Evolutionary conservation across 1,140 invertebrate genomes (phyloP).

Genomic region (Ylistrum balloti): DNA sequence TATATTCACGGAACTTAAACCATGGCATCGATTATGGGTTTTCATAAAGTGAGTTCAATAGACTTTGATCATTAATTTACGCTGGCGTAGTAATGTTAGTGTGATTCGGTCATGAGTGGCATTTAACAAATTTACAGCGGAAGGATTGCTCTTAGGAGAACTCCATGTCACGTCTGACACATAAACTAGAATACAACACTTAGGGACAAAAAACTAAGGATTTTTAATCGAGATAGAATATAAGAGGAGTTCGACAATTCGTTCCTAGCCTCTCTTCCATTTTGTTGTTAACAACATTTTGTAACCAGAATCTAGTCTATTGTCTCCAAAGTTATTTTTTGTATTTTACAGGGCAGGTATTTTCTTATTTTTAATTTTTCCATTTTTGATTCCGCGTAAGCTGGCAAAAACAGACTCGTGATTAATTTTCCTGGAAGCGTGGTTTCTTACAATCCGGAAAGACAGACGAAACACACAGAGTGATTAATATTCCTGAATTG

Average conservation of each 20-base stretch:
- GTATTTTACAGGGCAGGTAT: not conserved
- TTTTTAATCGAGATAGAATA: not conserved
- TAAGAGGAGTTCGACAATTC: not conserved
- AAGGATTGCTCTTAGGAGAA: not conserved
- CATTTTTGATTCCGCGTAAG: too few relatives aligned
- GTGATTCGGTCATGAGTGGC: not conserved
- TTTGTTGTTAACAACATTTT: too few relatives aligned
- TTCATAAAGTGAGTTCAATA: not conserved
- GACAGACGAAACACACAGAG: too few relatives aligned
- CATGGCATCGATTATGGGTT: not conserved
- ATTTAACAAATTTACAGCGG: slow-evolving; percentile 22
- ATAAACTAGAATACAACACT: not conserved
- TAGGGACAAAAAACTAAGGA: not conserved
- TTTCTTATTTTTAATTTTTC: not conserved
- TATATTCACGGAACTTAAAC: slow-evolving; percentile 3
- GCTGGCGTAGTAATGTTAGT: not conserved
- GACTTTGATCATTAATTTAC: not conserved
- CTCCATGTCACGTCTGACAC: not conserved
- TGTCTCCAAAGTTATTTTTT: not conserved
- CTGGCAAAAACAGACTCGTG: too few relatives aligned
- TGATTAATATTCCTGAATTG: too few relatives aligned
- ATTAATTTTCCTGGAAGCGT: too few relatives aligned
- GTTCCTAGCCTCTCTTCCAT: not conserved
- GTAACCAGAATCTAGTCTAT: not conserved
- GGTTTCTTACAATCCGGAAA: too few relatives aligned